Percentiles rank a stretch among this genome's conserved stretches.
phyloP scores from a whole-genome alignment of 2,888 invertebrate genomes.

The Stenoptilia bipunctidactyla region DNA sequence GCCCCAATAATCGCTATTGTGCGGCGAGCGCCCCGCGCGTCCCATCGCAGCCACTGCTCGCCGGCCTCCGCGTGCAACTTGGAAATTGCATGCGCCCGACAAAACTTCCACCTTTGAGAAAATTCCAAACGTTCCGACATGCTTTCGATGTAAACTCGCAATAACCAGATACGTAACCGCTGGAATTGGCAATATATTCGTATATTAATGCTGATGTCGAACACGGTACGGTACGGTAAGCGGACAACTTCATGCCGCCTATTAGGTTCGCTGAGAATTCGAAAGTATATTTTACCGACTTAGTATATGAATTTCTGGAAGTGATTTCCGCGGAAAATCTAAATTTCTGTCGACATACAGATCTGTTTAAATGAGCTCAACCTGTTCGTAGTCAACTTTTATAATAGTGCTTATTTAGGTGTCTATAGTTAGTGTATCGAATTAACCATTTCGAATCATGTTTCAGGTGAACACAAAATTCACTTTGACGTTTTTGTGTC shows the following conservation, averaged over 20 bases:
- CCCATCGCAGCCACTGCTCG: slow-evolving; percentile 20
- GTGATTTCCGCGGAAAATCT: too few species aligned
- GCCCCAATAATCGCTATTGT: slow-evolving; percentile 61
- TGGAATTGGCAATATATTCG: slow-evolving; percentile 45
- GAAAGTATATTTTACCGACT: too few species aligned
- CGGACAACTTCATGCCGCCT: neutral
- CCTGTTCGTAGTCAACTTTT: too few species aligned
- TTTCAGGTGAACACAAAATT: too few species aligned
- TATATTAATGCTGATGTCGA: slow-evolving; percentile 25
- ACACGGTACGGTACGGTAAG: slow-evolving; percentile 2
- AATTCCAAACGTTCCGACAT: slow-evolving; percentile 47
- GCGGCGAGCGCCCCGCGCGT: slow-evolving; percentile 23
- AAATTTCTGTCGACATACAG: too few species aligned
- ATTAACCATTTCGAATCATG: too few species aligned
- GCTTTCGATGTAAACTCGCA: slow-evolving; percentile 44
- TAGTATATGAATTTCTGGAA: too few species aligned
- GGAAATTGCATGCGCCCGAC: slow-evolving; percentile 51
- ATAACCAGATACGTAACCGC: slow-evolving; percentile 42
- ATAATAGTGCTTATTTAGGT: too few species aligned
- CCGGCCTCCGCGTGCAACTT: slow-evolving; percentile 41
- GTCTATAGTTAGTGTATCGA: too few species aligned
- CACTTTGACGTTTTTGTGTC: too few species aligned
- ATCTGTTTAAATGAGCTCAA: too few species aligned
- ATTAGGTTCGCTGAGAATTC: neutral
- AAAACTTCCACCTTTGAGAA: slow-evolving; percentile 58